phyloP scores from a whole-genome alignment of 2,797 vertebrate species.

The Chaetodon trifasciatus region DNA sequence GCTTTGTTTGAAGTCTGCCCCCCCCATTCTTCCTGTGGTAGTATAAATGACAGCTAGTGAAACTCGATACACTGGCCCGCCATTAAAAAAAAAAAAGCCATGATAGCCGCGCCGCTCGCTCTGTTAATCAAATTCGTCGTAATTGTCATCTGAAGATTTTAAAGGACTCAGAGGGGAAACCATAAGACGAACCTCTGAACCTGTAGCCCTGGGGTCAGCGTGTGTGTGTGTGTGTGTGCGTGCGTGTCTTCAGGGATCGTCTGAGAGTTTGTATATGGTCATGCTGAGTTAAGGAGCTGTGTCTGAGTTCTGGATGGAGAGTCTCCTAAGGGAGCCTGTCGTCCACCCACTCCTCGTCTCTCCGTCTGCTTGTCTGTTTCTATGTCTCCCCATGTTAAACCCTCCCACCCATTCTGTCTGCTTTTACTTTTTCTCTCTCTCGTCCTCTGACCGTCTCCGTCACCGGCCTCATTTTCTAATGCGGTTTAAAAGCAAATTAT shows the following conservation, averaged over 20 bases:
- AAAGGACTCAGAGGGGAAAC: conserved; percentile 77
- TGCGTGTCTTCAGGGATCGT: conserved; percentile 64
- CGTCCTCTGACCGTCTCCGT: conserved; percentile 22
- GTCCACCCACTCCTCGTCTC: conserved; percentile 77
- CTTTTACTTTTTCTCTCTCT: conserved; percentile 51
- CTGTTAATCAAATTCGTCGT: conserved; percentile 85
- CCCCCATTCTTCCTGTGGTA: conserved; percentile 72
- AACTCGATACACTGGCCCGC: conserved; percentile 79
- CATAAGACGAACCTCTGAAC: conserved; percentile 72
- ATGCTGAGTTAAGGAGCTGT: conserved; percentile 70
- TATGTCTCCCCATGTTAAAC: conserved; percentile 58
- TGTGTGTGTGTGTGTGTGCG: conserved; percentile 26
- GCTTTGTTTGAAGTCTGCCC: conserved; percentile 87
- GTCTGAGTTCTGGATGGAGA: conserved; percentile 66
- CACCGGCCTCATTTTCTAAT: conserved; percentile 41
- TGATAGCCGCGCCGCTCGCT: conserved; percentile 71
- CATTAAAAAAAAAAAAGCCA: conserved; percentile 63
- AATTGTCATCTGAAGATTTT: conserved; percentile 84
- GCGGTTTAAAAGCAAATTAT: conserved; percentile 21
- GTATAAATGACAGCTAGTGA: conserved; percentile 89
- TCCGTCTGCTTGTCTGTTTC: conserved; percentile 69
- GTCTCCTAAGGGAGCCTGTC: conserved; percentile 65
- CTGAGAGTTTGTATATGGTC: conserved; percentile 76
- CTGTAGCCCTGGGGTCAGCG: conserved; percentile 55
- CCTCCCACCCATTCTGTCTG: conserved; percentile 71